A percentile compares a stretch with the other conserved stretches of the same genome.
Conservation (phyloP, 2,797 vertebrate genomes). For the Centropyge bicolor region DNA sequence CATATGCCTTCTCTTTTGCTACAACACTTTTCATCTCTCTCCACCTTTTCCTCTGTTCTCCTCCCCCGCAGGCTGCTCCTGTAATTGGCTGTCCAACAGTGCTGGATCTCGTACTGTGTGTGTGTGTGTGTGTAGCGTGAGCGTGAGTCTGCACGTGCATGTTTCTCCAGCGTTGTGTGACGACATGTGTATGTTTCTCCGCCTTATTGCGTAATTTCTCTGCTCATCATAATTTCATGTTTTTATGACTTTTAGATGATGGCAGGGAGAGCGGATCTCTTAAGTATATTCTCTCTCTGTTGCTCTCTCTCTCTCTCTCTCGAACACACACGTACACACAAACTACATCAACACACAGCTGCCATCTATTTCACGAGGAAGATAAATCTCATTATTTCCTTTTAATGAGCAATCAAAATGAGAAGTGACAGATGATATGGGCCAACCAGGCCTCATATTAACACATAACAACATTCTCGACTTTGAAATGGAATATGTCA, state of each 20-base stretch:
- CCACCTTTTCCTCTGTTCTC: slow-evolving; percentile 45
- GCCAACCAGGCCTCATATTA: background rate
- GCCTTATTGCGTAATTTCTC: slow-evolving; percentile 32
- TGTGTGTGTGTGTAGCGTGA: slow-evolving; percentile 5
- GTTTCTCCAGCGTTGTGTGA: background rate
- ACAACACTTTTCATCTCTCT: slow-evolving; percentile 48
- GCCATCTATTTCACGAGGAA: slow-evolving; percentile 1
- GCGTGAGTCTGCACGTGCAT: background rate
- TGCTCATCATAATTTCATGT: slow-evolving; percentile 33
- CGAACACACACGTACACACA: background rate
- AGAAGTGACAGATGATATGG: slow-evolving; percentile 17
- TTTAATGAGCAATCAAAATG: slow-evolving; percentile 37
- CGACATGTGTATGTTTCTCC: background rate
- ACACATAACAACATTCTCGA: background rate
- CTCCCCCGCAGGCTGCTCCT: slow-evolving; percentile 58
- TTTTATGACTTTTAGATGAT: slow-evolving; percentile 49
- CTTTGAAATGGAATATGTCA: slow-evolving; percentile 1
- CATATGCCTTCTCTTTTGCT: slow-evolving; percentile 43
- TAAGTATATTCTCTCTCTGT: background rate
- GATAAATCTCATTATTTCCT: slow-evolving; percentile 19
- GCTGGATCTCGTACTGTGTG: slow-evolving; percentile 22
- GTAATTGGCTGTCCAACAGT: slow-evolving; percentile 67
- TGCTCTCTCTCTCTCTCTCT: background rate
- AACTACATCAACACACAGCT: slow-evolving; percentile 4
- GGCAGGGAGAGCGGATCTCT: slow-evolving; percentile 25